Percentiles rank a stretch among this genome's conserved stretches.
Evolutionary conservation across 2,888 invertebrate genomes (phyloP).

Genomic region (Ethmia dodecea): DNA sequence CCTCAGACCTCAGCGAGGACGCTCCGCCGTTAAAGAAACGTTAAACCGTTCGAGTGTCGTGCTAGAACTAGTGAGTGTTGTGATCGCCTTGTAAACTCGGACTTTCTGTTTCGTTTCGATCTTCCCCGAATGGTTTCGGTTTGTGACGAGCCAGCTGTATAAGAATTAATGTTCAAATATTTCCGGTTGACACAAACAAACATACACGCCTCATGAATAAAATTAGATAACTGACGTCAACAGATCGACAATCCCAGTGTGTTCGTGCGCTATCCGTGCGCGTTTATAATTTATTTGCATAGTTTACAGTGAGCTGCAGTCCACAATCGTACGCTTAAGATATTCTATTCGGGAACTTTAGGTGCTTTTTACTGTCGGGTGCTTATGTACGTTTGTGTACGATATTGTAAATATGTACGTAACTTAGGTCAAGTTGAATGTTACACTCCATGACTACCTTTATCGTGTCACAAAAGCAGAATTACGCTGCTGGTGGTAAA

Average conservation of each 20-base stretch:
- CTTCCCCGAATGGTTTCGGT: slow-evolving; percentile 29
- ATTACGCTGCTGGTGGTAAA: too few relatives aligned
- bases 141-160: slow-evolving; percentile 16
- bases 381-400: slow-evolving; percentile 73
- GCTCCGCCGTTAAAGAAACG: slow-evolving; percentile 65
- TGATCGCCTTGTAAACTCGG: slow-evolving; percentile 40
- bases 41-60: slow-evolving; percentile 34
- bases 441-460: slow-evolving; percentile 58
- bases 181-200: neutral
- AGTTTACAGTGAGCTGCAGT: slow-evolving; percentile 49
- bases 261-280: slow-evolving; percentile 17
- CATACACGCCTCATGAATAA: neutral
- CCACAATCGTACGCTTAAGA: slow-evolving; percentile 62
- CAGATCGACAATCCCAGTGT: slow-evolving; percentile 14
- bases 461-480: slow-evolving; percentile 51
- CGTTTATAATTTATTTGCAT: slow-evolving; percentile 34
- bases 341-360: slow-evolving; percentile 71
- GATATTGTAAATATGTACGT: slow-evolving; percentile 69
- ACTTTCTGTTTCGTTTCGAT: slow-evolving; percentile 10
- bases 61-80: slow-evolving; percentile 39
- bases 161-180: neutral
- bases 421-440: slow-evolving; percentile 53
- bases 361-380: slow-evolving; percentile 75
- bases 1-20: slow-evolving; percentile 68
- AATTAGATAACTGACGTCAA: slow-evolving; percentile 3